Evolutionary conservation across 2,113 vertebrate genomes (phyloP).

Genomic region (Echinops telfairi): DNA sequence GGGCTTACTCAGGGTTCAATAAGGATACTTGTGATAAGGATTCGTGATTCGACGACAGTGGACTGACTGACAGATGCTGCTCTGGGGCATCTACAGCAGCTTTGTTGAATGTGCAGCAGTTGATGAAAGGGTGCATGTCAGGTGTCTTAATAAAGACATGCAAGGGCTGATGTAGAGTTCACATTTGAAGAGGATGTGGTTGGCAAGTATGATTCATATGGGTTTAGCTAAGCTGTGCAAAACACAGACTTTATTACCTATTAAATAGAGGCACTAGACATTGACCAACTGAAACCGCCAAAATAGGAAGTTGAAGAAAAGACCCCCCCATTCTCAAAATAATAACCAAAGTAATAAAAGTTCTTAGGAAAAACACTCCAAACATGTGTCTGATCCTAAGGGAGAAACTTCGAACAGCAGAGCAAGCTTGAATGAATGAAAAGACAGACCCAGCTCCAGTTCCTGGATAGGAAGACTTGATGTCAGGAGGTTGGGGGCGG

Average conservation of each 20-base stretch:
- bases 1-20: neutral
- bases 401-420: conserved; percentile 22
- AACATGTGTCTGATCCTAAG: neutral
- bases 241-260: neutral
- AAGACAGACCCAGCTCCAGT: neutral
- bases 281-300: conserved; percentile 11
- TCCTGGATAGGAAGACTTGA: neutral
- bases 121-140: conserved; percentile 26
- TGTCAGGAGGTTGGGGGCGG: neutral
- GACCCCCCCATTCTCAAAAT: conserved; percentile 24
- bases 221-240: conserved; percentile 52
- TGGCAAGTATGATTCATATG: conserved; percentile 66
- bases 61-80: neutral
- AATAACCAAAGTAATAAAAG: neutral
- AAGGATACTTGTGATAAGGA: neutral
- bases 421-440: conserved; percentile 19
- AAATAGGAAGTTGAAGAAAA: conserved; percentile 34
- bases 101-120: neutral
- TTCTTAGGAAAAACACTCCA: neutral
- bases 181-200: conserved; percentile 66
- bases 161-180: neutral
- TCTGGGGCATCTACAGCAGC: neutral
- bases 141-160: neutral
- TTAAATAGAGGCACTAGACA: neutral
- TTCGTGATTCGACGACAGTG: neutral